Conservation (phyloP, 2,888 invertebrate genomes). For the Melanchra persicariae region DNA sequence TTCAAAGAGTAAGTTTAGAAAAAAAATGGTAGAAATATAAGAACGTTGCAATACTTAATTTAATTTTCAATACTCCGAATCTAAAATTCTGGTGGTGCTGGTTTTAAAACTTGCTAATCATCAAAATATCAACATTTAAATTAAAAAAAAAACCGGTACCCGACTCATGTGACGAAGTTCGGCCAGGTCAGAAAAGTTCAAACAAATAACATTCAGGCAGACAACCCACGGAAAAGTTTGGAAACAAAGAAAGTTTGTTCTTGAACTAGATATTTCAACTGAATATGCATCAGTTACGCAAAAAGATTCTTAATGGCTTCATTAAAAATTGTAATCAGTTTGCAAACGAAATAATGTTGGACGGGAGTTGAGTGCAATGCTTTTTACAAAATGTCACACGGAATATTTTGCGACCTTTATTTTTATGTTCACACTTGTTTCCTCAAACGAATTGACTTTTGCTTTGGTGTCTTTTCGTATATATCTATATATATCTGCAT, state of each 20-base stretch:
- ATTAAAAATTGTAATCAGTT: slow-evolving; percentile 64
- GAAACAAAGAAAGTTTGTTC: slow-evolving; percentile 74
- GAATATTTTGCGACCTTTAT: slow-evolving; percentile 31
- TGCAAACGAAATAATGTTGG: slow-evolving; percentile 44
- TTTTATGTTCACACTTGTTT: slow-evolving; percentile 4
- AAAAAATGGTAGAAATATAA: no score
- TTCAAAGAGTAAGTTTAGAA: background rate
- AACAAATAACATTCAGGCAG: slow-evolving; percentile 15
- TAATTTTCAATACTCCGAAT: background rate
- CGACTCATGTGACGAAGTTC: slow-evolving; percentile 18
- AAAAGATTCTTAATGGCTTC: slow-evolving; percentile 63
- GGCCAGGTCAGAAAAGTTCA: slow-evolving; percentile 30
- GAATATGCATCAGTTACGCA: slow-evolving; percentile 70
- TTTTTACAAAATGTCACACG: slow-evolving; percentile 45
- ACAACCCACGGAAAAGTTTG: slow-evolving; percentile 35
- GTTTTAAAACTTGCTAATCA: slow-evolving; percentile 2
- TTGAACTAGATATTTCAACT: slow-evolving; percentile 70
- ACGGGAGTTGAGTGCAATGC: slow-evolving; percentile 38
- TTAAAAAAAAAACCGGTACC: slow-evolving; percentile 24
- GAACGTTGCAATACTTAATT: no score
- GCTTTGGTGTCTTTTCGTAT: background rate
- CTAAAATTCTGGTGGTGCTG: background rate
- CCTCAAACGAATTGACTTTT: background rate
- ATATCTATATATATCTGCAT: no score
- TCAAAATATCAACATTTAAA: slow-evolving; percentile 14